Percentiles rank a stretch among this genome's conserved stretches.
Evolutionary conservation across 2,113 vertebrate genomes (phyloP).

Genomic region (Datnioides undecimradiatus): DNA sequence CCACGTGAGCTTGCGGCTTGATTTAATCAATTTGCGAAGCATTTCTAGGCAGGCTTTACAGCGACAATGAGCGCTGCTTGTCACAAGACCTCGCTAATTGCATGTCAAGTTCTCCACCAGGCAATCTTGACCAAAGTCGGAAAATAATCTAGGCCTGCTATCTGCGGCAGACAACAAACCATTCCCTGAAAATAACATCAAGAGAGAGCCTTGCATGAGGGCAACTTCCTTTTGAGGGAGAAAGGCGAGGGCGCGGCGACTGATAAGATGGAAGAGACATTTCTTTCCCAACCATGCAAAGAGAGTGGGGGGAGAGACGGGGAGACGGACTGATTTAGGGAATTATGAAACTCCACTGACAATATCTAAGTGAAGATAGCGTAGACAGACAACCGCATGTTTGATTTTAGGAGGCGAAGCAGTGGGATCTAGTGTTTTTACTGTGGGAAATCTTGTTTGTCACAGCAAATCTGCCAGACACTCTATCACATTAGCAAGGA

Average conservation of each 20-base stretch:
- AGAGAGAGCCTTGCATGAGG: conserved; percentile 58
- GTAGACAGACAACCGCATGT: conserved; percentile 13
- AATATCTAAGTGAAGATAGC: conserved; percentile 13
- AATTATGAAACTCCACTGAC: conserved; percentile 43
- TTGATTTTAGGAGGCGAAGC: conserved; percentile 14
- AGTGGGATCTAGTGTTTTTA: conserved; percentile 22
- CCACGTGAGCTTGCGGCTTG: conserved; percentile 17
- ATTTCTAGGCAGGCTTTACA: conserved; percentile 19
- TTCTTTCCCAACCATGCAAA: conserved; percentile 53
- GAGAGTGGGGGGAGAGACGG: conserved; percentile 32
- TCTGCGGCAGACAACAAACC: conserved; percentile 75
- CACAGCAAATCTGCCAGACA: conserved; percentile 32
- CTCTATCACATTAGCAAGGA: conserved; percentile 45
- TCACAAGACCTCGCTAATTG: conserved; percentile 63
- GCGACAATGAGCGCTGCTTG: conserved; percentile 33
- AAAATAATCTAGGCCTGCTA: conserved; percentile 70
- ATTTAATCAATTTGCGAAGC: conserved; percentile 55
- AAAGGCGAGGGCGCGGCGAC: conserved; percentile 65
- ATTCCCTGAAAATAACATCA: conserved; percentile 81
- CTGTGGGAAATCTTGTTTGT: conserved; percentile 35
- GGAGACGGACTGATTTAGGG: conserved; percentile 19
- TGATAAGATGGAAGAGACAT: conserved; percentile 78
- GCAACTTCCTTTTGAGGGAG: conserved; percentile 78
- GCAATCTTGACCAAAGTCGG: conserved; percentile 35
- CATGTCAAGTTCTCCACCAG: conserved; percentile 47